Base-by-base conservation (phyloP, 2,888 invertebrate species). In the Pseudanteris insignis region DNA sequence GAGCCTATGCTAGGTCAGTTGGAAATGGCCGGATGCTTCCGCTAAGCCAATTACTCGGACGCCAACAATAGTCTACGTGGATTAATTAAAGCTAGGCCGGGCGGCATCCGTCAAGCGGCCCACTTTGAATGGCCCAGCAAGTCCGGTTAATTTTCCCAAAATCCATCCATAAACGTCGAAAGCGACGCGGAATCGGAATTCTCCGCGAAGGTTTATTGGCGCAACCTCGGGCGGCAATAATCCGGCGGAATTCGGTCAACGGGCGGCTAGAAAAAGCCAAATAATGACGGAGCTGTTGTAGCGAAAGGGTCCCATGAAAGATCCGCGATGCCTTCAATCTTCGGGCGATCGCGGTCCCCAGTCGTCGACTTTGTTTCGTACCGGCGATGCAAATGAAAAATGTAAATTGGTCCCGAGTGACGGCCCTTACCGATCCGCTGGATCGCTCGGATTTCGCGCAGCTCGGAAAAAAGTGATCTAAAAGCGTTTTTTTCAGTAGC, bases 321-420 rank as follows among this genome's bases (percentile, higher is more conserved):
- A 51, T 50, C 44, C 58, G 65, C 59, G 62, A 53, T 48, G 53
- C 50, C 54, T 65, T 65, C 65, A 65, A 65, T 63, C 63, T 63
- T 50, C 48, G 40, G 10, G 25, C 46, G 63, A 63, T 63, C 58
- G 53, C 48, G 38, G 53, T 38, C 51, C 44, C 34, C 11, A 46
- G 44, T 46, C 29, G 38, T 43, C 48, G 59, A 63, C 57, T 63
- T 64, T 58, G 54, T 63, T 36, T 62, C 14, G 53, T 65, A 59
- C 47, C 63, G 65, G 59, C 65, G 53, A 64, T 64, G 64, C 59
- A 64, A 62, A 64, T 60, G 74, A 76, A 77, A 78, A 78, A 77
- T 78, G 78, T 77, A 79, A 78, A 79, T 79, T 78, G 75, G 73
- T 65, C 66, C 51, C 51, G 65, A 67, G 65, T 65, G 71, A 73